phyloP scores from a whole-genome alignment of 2,888 invertebrate species.

The Cremastinae sp. region DNA sequence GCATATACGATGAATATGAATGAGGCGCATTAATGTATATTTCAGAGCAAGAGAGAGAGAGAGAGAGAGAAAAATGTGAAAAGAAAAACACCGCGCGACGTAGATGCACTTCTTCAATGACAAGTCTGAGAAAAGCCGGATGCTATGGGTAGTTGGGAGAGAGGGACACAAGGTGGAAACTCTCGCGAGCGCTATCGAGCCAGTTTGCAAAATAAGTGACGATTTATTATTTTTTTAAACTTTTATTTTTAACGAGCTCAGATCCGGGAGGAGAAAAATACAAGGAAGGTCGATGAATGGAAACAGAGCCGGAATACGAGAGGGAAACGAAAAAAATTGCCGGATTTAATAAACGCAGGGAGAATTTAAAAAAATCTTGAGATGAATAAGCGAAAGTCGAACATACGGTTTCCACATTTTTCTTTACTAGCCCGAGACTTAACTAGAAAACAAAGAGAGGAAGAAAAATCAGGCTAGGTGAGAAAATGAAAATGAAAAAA shows the following conservation, averaged over 20 bases:
- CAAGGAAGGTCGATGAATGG: no score
- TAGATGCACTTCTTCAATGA: constrained; percentile 72
- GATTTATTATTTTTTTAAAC: constrained; percentile 9
- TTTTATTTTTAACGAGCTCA: background rate
- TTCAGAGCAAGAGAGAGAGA: no score
- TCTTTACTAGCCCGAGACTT: constrained; percentile 41
- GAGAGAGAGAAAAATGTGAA: no score
- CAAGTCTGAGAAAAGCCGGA: constrained; percentile 43
- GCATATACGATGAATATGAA: constrained; percentile 45
- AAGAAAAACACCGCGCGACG: constrained; percentile 54
- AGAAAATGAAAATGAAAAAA: constrained; percentile 24
- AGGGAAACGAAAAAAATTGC: constrained; percentile 12
- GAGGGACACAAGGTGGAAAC: background rate
- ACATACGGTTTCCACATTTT: constrained; percentile 30
- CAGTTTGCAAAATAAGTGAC: constrained; percentile 4
- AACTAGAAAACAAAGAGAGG: constrained; percentile 33
- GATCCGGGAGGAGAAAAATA: background rate
- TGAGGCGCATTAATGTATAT: constrained; percentile 48
- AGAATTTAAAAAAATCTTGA: no score
- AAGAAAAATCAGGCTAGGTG: constrained; percentile 43
- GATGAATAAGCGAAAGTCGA: background rate
- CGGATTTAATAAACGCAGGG: no score
- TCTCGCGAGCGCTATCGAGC: background rate
- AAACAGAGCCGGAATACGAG: constrained; percentile 18
- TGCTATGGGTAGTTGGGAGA: background rate